A percentile compares a stretch with the other conserved stretches of the same genome.
phyloP scores from a whole-genome alignment of 2,888 invertebrate genomes.

The Cantharis lateralis region DNA sequence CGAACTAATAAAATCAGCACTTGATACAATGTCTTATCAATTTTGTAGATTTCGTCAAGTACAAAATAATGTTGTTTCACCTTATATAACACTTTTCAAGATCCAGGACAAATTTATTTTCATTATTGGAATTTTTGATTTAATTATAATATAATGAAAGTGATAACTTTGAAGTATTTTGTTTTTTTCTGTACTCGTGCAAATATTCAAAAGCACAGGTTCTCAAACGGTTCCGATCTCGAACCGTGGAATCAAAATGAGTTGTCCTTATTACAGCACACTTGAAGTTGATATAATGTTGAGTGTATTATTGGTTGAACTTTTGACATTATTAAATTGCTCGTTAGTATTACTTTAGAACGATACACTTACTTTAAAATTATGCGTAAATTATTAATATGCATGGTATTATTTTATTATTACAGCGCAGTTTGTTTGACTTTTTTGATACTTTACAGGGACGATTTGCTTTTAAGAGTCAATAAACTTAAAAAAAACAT shows the following conservation, averaged over 20 bases:
- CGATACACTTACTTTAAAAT: background rate
- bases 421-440: background rate
- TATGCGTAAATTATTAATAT: background rate
- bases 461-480: background rate
- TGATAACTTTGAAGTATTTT: background rate
- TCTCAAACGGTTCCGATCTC: background rate
- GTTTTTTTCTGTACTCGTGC: background rate
- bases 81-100: background rate
- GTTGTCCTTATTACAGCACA: background rate
- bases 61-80: background rate
- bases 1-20: background rate
- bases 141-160: background rate
- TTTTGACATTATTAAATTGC: conserved; percentile 1
- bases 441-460: background rate
- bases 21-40: background rate
- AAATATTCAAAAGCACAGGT: background rate
- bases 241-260: background rate
- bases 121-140: background rate
- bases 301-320: background rate
- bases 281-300: background rate
- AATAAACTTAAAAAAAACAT: background rate
- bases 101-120: background rate
- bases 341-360: background rate
- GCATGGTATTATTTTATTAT: background rate
- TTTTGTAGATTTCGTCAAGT: background rate